Base-by-base conservation (phyloP, 2,113 vertebrate genomes). In the Grallaria varia region DNA sequence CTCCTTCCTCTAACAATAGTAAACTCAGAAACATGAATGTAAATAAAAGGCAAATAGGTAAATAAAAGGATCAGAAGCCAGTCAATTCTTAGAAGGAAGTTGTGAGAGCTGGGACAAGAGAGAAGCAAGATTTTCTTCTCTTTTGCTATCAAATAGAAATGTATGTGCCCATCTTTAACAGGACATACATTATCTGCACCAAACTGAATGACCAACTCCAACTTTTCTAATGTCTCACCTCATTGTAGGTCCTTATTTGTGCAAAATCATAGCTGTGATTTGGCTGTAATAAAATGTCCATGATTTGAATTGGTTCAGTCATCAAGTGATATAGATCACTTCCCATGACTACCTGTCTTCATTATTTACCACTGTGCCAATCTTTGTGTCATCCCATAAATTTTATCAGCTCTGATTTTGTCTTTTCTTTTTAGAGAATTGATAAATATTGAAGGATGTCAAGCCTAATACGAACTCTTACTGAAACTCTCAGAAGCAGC, bases 371-470 rank as follows among this genome's bases (percentile, higher is more conserved):
- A 35, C 55, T 73, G 50, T 93, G 90, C 67, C 92, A 97, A 92
- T 94, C 95, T 95, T 90, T 96, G 72, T 93, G 94, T 90, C 92
- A 95, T 88, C 47, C 83, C 30, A 69, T 50, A 93, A 66, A 76
- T 96, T 93, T 94, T 77, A 86, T 83, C 82, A 62, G 6, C 30
- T 86, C 75, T 90, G 90, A 90, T 88, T 97, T 93, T 86, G 69
- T 69, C 88, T 93, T 66, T 90, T 39, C 63, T 90, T 93, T 83
- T 69, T 73, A 84, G 50, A 81, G 63, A 93, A 93, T 7, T 92
- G 86, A 95, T 96, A 95, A 93, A 77, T 92, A 94, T 92, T 95
- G 92, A 95, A 95, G 64, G 91, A 45, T 94, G 84, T 91, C 92
- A 93, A 77, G 60, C 23, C 42, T 86, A 55, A 95, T 95, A 90